phyloP scores from a whole-genome alignment of 2,888 invertebrate genomes.

The Busseola fusca region DNA sequence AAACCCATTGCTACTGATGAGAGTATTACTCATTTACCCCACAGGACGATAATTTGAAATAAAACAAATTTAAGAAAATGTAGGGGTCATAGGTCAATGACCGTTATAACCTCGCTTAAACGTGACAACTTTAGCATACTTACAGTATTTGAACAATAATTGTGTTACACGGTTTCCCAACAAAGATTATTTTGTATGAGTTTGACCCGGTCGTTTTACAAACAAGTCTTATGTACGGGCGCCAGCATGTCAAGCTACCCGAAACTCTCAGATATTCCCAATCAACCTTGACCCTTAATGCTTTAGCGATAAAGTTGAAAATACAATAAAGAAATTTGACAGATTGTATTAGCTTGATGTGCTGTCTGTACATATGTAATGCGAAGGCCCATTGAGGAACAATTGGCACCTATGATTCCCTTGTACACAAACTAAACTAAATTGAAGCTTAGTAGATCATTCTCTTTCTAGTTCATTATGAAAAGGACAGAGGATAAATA shows the following conservation, averaged over 20 bases:
- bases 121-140: neutral
- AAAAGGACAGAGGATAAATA: no score
- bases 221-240: conserved; percentile 19
- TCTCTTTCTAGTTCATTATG: no score
- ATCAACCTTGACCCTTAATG: no score
- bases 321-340: no score
- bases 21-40: no score
- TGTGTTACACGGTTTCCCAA: conserved; percentile 54
- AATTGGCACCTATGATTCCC: neutral
- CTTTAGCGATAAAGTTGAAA: no score
- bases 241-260: no score
- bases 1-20: no score
- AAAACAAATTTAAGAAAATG: neutral
- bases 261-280: no score
- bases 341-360: no score
- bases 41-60: neutral
- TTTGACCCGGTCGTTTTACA: conserved; percentile 44
- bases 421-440: no score
- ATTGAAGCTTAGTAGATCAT: no score
- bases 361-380: neutral
- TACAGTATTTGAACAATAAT: conserved; percentile 47
- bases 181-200: conserved; percentile 23
- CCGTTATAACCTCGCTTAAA: neutral
- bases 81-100: neutral
- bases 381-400: neutral